A percentile compares a stretch with the other conserved stretches of the same genome.
phyloP scores from a whole-genome alignment of 2,888 invertebrate species.

The Melipona bicolor region DNA sequence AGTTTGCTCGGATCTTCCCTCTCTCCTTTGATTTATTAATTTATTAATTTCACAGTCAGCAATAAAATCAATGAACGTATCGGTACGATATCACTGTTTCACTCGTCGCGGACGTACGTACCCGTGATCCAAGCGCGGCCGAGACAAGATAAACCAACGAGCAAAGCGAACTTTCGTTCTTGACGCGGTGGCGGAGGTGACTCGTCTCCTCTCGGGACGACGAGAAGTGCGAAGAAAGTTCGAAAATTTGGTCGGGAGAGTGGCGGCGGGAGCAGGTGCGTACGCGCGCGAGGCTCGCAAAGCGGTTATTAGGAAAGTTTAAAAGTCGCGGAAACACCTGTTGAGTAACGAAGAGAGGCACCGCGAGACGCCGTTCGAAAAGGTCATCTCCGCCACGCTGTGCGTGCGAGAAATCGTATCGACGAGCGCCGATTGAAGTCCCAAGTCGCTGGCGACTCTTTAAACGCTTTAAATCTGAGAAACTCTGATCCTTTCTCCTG shows the following conservation, averaged over 20 bases:
- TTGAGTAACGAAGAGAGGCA: constrained; percentile 52
- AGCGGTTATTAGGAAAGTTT: constrained; percentile 63
- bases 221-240: neutral
- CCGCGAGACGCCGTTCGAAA: constrained; percentile 8
- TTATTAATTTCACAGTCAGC: neutral
- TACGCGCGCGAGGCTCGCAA: constrained; percentile 27
- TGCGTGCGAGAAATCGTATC: constrained; percentile 35
- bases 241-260: constrained; percentile 1
- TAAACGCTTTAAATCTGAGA: neutral
- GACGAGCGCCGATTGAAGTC: neutral
- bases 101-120: no score
- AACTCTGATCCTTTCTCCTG: neutral
- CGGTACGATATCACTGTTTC: no score
- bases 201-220: neutral
- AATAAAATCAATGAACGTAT: neutral
- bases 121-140: no score
- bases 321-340: constrained; percentile 69
- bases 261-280: neutral
- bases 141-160: neutral
- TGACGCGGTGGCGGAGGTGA: neutral
- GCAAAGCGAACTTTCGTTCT: neutral
- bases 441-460: neutral
- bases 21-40: neutral
- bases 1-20: neutral
- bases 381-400: constrained; percentile 30